phyloP scores from a whole-genome alignment of 2,888 invertebrate genomes.

The Homarus gammarus region DNA sequence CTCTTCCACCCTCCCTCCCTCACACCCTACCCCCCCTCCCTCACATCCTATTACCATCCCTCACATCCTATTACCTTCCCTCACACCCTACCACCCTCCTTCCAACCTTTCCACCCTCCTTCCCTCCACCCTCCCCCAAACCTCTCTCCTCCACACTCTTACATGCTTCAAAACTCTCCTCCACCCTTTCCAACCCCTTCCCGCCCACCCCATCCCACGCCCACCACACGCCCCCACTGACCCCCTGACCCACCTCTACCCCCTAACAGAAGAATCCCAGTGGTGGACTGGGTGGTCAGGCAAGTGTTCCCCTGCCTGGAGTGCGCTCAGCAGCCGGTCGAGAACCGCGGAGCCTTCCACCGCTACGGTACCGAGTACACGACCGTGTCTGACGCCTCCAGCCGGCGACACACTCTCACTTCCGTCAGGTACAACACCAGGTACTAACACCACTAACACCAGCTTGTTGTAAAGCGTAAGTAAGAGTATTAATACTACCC shows the following conservation, averaged over 20 bases:
- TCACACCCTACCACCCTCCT: too few species aligned
- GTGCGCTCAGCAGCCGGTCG: slow-evolving; percentile 55
- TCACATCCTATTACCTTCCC: too few species aligned
- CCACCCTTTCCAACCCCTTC: background rate
- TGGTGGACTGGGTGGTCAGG: slow-evolving; percentile 60
- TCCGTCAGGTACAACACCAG: slow-evolving; percentile 56
- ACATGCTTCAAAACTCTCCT: too few species aligned
- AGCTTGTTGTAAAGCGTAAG: too few species aligned
- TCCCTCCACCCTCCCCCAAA: background rate
- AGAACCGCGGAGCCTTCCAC: slow-evolving; percentile 24
- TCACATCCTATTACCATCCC: too few species aligned
- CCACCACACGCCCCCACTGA: too few species aligned
- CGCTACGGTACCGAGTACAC: slow-evolving; percentile 65
- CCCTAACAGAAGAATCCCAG: slow-evolving; percentile 63
- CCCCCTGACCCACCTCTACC: background rate
- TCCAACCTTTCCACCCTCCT: slow-evolving; percentile 3
- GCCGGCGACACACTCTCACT: slow-evolving; percentile 41
- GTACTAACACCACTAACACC: background rate
- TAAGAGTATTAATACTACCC: too few species aligned
- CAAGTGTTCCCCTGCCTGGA: slow-evolving; percentile 56
- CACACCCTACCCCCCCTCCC: too few species aligned
- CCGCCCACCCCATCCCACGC: too few species aligned
- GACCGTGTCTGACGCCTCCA: slow-evolving; percentile 58
- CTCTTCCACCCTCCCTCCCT: too few species aligned
- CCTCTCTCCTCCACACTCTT: background rate